Base-by-base conservation (phyloP, 2,888 invertebrate genomes). In the Platycheirus rosarum region DNA sequence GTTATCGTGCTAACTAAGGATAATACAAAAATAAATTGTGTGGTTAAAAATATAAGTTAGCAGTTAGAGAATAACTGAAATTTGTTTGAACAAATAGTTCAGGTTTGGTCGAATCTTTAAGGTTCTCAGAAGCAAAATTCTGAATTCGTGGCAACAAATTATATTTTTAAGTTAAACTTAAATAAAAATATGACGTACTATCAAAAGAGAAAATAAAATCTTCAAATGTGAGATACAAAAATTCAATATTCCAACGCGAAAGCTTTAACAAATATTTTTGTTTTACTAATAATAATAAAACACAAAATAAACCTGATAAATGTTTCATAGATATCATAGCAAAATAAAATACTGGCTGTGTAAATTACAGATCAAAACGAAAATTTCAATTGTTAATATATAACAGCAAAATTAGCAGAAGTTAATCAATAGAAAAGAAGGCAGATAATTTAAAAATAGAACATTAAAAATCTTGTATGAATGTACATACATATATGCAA, bases 21-120 rank as follows among this genome's bases (percentile, higher is more conserved):
- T 6, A 40, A 13, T 48, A 20, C n/a, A 37, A 37, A 53, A 37
- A n/a, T 18, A 37, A 51, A 3, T 20, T 44, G 32, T 60, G 70
- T 63, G 53, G 48, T 71, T 76, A 71, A 53, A 63, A 46, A 46
- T 37, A 37, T 13, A 55, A 57, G 23, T 40, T n/a, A 18, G 55
- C 20, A 55, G 18, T 23, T 23, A n/a, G n/a, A n/a, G n/a, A n/a
- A n/a, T n/a, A n/a, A 23, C 23, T 23, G 23, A 23, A n/a, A n/a
- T n/a, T n/a, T n/a, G n/a, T n/a, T n/a, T n/a, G n/a, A n/a, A n/a
- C n/a, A n/a, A n/a, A n/a, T n/a, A n/a, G n/a, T n/a, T n/a, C n/a
- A n/a, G n/a, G n/a, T n/a, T n/a, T n/a, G n/a, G n/a, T n/a, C n/a
- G n/a, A n/a, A n/a, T n/a, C n/a, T n/a, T n/a, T n/a, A n/a, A n/a